Evolutionary conservation across 2,797 vertebrate species (phyloP).

Genomic region (Phrynocephalus guinanensis): DNA sequence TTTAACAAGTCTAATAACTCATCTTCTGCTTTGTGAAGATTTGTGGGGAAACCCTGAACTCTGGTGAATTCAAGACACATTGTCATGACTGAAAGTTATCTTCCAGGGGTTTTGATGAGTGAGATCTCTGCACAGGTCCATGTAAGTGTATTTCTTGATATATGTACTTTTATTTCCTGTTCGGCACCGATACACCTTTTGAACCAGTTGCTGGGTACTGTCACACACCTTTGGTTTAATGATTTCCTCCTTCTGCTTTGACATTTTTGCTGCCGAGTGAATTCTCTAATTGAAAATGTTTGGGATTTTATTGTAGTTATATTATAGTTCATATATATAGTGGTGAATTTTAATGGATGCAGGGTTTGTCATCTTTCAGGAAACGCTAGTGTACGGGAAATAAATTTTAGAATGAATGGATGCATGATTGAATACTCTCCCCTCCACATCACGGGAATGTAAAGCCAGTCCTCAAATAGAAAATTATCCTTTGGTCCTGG

Average conservation of each 20-base stretch:
- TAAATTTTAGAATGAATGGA: constrained; percentile 1
- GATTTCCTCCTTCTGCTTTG: not conserved
- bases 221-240: constrained; percentile 9
- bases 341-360: not conserved
- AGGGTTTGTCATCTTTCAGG: not conserved
- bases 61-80: not conserved
- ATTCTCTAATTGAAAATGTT: constrained; percentile 2
- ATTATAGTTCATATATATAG: constrained; percentile 18
- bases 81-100: not conserved
- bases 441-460: not conserved
- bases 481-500: not conserved
- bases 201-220: not conserved
- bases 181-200: not conserved
- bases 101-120: not conserved
- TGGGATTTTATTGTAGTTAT: not conserved
- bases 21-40: not conserved
- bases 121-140: not conserved
- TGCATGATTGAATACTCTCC: not conserved
- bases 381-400: not conserved
- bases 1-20: not conserved
- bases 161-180: not conserved
- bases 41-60: not conserved
- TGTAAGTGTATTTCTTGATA: not conserved
- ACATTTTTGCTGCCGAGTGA: not conserved
- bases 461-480: not conserved